These are phyloP conservation scores for Hippocampus mohnikei DNA, from an alignment of 2,113 vertebrate genomes.

Conservation along the genomic window DNA sequence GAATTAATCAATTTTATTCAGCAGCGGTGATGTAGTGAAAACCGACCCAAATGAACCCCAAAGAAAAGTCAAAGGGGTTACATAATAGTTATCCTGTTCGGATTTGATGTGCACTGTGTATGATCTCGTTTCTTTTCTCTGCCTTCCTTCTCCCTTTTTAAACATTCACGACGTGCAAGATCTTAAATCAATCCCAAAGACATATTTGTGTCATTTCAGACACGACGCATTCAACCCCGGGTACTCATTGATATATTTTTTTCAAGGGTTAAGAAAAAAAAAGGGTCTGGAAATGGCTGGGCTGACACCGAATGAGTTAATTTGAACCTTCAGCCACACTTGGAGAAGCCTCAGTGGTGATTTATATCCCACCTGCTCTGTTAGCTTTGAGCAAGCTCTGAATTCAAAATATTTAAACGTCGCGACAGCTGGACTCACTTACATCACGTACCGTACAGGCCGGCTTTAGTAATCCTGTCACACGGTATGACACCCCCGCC, in stretches of 20 bases:
- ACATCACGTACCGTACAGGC: slow-evolving; percentile 8
- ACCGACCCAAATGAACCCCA: background rate
- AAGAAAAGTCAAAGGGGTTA: background rate
- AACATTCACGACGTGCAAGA: background rate
- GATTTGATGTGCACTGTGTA: slow-evolving; percentile 12
- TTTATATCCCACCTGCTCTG: slow-evolving; percentile 6
- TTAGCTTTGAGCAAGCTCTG: slow-evolving; percentile 2
- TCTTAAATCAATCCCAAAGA: no score
- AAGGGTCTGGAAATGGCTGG: no score
- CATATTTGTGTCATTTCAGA: no score
- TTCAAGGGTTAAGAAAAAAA: no score
- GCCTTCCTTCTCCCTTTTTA: background rate
- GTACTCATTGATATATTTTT: no score
- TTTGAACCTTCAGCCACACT: background rate
- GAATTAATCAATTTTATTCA: background rate
- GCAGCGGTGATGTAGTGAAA: background rate
- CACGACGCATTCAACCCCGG: no score
- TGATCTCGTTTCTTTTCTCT: slow-evolving; percentile 4
- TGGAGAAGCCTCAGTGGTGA: background rate
- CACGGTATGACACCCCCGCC: background rate
- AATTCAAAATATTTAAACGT: slow-evolving; percentile 28
- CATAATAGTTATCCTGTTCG: background rate
- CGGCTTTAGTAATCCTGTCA: slow-evolving; percentile 6
- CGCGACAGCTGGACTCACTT: slow-evolving; percentile 8
- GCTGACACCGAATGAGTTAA: no score